These are phyloP conservation scores for Eupithecia inturbata DNA, from an alignment of 2,888 invertebrate species.

Conservation along the genomic window DNA sequence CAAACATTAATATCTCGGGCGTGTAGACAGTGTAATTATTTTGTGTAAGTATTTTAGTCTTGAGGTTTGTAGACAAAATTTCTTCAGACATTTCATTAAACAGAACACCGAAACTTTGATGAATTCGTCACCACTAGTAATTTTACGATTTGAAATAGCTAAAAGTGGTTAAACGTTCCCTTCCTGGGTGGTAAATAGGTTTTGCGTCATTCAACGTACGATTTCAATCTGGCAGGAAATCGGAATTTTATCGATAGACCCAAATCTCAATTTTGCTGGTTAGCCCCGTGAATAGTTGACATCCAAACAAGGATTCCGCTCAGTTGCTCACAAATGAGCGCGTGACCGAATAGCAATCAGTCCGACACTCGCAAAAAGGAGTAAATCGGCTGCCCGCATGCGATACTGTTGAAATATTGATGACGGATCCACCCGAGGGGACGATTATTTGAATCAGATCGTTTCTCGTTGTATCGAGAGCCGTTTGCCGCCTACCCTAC, in stretches of 20 bases:
- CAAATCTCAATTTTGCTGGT: slow-evolving; percentile 22
- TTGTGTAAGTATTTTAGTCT: slow-evolving; percentile 44
- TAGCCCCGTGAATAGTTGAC: slow-evolving; percentile 32
- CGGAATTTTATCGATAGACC: slow-evolving; percentile 6
- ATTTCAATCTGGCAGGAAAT: slow-evolving; percentile 15
- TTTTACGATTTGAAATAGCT: neutral
- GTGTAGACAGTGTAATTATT: slow-evolving; percentile 55
- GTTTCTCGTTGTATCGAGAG: slow-evolving; percentile 58
- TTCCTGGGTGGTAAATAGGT: neutral
- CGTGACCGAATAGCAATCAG: slow-evolving; percentile 61
- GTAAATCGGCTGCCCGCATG: slow-evolving; percentile 61
- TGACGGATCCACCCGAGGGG: slow-evolving; percentile 67
- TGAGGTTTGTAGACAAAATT: slow-evolving; percentile 26
- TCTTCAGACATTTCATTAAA: neutral
- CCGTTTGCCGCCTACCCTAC: slow-evolving; percentile 54
- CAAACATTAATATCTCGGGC: slow-evolving; percentile 58
- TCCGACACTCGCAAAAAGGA: slow-evolving; percentile 55
- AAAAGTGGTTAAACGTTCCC: neutral
- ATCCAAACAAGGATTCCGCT: slow-evolving; percentile 36
- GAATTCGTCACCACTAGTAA: neutral
- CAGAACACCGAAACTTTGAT: neutral
- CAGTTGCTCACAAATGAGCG: slow-evolving; percentile 55
- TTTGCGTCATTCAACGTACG: slow-evolving; percentile 1
- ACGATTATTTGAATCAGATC: slow-evolving; percentile 66
- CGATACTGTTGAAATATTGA: slow-evolving; percentile 70